Base-by-base conservation (phyloP, 2,888 invertebrate genomes). In the Leptinotarsa rubiginosa region DNA sequence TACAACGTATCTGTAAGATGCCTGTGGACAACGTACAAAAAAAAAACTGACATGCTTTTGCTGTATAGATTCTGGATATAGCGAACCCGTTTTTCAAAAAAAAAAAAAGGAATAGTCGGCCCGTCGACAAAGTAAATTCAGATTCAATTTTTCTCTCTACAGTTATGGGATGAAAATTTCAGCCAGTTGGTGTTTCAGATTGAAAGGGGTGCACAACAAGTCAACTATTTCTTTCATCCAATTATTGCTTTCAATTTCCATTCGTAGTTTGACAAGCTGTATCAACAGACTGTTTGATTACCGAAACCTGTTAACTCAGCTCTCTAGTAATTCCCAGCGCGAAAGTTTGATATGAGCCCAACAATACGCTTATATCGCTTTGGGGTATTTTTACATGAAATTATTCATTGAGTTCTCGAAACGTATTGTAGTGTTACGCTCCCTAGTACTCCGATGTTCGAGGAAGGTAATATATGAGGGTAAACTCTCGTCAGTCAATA, bases 381-480 rank as follows among this genome's bases (percentile, higher is more conserved):
- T 59, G 52, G 78, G 78, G 74, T 78, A 78, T 76, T 75, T 78
- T 76, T 77, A 62, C 70, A 72, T 62, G 73, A 76, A 78, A 78
- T 78, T 76, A 76, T 78, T 78, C 78, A 78, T 75, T 71, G 69
- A 47, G 68, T 67, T 74, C 67, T 71, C 66, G 72, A 74, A 72
- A 73, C 72, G 69, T 73, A 77, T 77, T 77, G 70, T 77, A 72
- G 59, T 65, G 72, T 68, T 67, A n/a, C 31, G 52, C 50, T 31
- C 66, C 70, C 73, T 75, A 25, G 31, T 69, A 71, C 69, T 47
- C 71, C 66, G 68, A 76, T 70, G 72, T 74, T 72, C 69, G 15
- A 65, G 69, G 18, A 71, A 71, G 68, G 74, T 73, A 75, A 73
- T 75, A 72, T 69, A 68, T 54, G 73, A 69, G 74, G 72, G 74